phyloP scores from a whole-genome alignment of 2,888 invertebrate species.

The Drosophila nr. fundita region DNA sequence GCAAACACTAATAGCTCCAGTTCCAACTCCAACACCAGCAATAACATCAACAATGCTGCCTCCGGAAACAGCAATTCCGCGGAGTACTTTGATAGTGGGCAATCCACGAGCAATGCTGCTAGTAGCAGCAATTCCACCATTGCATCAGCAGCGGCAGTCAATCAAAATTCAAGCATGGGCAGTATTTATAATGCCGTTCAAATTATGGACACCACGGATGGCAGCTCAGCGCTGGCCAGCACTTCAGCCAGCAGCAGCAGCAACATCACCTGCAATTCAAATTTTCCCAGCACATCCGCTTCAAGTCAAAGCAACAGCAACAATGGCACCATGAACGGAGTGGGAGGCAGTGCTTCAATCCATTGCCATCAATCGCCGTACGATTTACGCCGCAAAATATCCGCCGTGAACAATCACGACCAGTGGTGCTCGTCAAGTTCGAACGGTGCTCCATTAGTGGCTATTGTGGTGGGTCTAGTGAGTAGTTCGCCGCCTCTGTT shows the following conservation, averaged over 20 bases:
- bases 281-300: constrained; percentile 48
- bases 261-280: constrained; percentile 47
- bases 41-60: constrained; percentile 10
- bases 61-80: constrained; percentile 55
- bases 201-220: constrained; percentile 73
- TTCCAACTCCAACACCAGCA: constrained; percentile 3
- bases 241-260: constrained; percentile 35
- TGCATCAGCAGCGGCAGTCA: constrained; percentile 28
- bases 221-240: constrained; percentile 43
- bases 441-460: constrained; percentile 35
- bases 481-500: constrained; percentile 73
- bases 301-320: constrained; percentile 40
- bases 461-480: constrained; percentile 68
- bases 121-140: constrained; percentile 26
- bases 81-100: constrained; percentile 70
- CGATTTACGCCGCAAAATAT: constrained; percentile 93
- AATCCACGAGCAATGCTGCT: constrained; percentile 56
- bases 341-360: constrained; percentile 32
- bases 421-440: constrained; percentile 79
- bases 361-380: constrained; percentile 93
- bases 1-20: constrained; percentile 15
- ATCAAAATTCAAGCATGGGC: constrained; percentile 42
- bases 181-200: constrained; percentile 62
- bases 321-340: background rate
- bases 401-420: constrained; percentile 80